A percentile compares a stretch with the other conserved stretches of the same genome.
Evolutionary conservation across 2,113 vertebrate genomes (phyloP).

Genomic region (Dolichotis patagonum): DNA sequence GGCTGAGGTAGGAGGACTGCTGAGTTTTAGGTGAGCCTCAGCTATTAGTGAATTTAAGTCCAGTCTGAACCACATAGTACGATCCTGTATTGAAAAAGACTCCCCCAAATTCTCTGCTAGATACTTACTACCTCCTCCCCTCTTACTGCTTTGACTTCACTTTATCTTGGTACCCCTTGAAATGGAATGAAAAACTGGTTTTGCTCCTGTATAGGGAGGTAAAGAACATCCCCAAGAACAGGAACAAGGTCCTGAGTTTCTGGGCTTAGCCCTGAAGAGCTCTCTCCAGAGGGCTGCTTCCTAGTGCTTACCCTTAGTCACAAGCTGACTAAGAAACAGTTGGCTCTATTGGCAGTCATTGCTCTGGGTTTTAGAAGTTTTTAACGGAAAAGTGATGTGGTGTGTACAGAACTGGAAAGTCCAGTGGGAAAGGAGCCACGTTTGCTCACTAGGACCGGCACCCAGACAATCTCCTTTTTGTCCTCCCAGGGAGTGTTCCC

Average conservation of each 20-base stretch:
- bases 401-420: conserved; percentile 56
- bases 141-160: neutral
- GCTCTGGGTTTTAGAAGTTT: conserved; percentile 23
- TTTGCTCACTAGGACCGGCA: conserved; percentile 42
- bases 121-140: neutral
- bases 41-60: neutral
- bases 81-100: neutral
- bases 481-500: conserved; percentile 66
- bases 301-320: neutral
- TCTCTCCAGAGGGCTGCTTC: neutral
- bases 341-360: neutral
- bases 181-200: conserved; percentile 4
- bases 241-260: neutral
- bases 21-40: neutral
- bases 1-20: neutral
- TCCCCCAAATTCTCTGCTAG: neutral
- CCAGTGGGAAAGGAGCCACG: conserved; percentile 12
- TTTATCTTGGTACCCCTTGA: conserved; percentile 40
- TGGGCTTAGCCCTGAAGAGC: neutral
- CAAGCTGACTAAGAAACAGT: neutral
- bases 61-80: neutral
- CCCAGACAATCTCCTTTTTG: conserved; percentile 62
- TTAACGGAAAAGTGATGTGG: conserved; percentile 12
- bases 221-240: neutral
- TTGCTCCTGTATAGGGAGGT: neutral